Percentiles rank a stretch among this genome's conserved stretches.
phyloP scores from a whole-genome alignment of 1,140 invertebrate species.

The Littorina saxatilis region DNA sequence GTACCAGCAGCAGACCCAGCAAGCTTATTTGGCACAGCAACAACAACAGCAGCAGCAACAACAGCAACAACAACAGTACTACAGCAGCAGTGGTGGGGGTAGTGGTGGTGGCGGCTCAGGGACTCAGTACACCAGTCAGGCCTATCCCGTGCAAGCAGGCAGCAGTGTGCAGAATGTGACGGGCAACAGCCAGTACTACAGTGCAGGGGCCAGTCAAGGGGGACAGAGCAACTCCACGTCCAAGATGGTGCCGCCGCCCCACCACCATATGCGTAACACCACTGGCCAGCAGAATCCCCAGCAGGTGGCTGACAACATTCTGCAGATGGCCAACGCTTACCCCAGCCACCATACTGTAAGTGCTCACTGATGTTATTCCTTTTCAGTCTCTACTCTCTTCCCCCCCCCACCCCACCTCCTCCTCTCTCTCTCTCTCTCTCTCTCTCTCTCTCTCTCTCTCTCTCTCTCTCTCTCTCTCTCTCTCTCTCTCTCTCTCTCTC shows the following conservation, averaged over 20 bases:
- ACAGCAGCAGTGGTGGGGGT: constrained; percentile 8
- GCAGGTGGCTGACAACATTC: constrained; percentile 72
- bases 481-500: too few relatives aligned
- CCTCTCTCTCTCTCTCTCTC: too few relatives aligned
- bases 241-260: constrained; percentile 43
- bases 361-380: too few relatives aligned
- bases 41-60: constrained; percentile 44
- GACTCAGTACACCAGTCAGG: constrained; percentile 28
- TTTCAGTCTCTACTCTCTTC: too few relatives aligned
- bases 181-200: constrained; percentile 13
- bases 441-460: too few relatives aligned
- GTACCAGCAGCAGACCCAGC: constrained; percentile 36
- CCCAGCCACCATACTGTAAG: constrained; percentile 63
- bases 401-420: too few relatives aligned
- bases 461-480: too few relatives aligned
- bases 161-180: neutral
- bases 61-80: constrained; percentile 42
- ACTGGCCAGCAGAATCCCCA: constrained; percentile 65
- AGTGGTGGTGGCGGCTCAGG: neutral
- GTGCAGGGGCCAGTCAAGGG: neutral
- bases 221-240: constrained; percentile 34
- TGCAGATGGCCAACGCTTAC: constrained; percentile 70
- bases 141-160: constrained; percentile 29
- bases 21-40: constrained; percentile 41
- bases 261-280: constrained; percentile 46